phyloP scores from a whole-genome alignment of 2,888 invertebrate species.

The Melangyna quadrimaculata region DNA sequence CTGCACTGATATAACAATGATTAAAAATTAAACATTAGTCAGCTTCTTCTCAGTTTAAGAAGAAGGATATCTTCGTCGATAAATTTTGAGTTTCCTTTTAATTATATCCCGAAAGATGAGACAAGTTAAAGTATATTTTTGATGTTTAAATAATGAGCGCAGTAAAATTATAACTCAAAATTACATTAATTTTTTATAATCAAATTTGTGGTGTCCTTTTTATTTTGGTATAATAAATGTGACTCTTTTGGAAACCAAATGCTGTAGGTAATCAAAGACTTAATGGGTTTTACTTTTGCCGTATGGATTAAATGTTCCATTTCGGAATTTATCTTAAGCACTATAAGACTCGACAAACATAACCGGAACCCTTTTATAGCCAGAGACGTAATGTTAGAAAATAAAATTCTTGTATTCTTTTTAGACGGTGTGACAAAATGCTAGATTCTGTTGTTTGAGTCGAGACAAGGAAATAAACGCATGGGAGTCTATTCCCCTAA shows the following conservation, averaged over 20 bases:
- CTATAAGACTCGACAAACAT: not conserved
- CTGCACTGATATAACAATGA: not conserved
- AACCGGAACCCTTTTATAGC: not conserved
- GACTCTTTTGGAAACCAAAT: not conserved
- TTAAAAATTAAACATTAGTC: not conserved
- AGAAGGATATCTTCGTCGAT: not conserved
- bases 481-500: too few relatives aligned
- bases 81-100: not conserved
- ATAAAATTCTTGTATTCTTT: too few relatives aligned
- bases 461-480: too few relatives aligned
- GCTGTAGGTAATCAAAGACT: not conserved
- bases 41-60: not conserved
- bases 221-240: not conserved
- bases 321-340: not conserved
- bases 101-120: not conserved
- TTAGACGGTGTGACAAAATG: too few relatives aligned
- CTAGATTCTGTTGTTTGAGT: too few relatives aligned
- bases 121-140: not conserved
- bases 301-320: not conserved
- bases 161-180: conserved; percentile 6
- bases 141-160: conserved; percentile 1
- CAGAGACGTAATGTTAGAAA: not conserved
- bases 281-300: not conserved
- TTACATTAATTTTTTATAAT: not conserved
- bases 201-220: not conserved